Evolutionary conservation across 92 coral and sea anemone genomes (phyloP).

Genomic region (Phymanthus crucifer): DNA sequence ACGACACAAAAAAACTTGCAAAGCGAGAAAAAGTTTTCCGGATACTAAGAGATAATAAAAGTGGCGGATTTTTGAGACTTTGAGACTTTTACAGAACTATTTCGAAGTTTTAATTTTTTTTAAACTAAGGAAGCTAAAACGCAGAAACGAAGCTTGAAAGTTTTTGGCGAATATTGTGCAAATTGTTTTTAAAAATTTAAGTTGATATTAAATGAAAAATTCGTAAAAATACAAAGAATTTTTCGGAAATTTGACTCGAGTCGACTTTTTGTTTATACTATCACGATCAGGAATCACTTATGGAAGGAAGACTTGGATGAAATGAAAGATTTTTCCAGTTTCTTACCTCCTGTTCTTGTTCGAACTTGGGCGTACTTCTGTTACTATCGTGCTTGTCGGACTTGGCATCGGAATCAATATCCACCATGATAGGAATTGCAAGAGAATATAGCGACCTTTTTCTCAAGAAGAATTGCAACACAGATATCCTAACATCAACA

Average conservation of each 20-base stretch:
- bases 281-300: not conserved
- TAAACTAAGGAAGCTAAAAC: not conserved
- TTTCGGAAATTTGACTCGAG: not conserved
- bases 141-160: not conserved
- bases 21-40: no score
- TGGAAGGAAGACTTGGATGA: not conserved
- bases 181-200: not conserved
- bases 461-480: not conserved
- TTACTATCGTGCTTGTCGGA: not conserved
- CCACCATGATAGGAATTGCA: conserved; percentile 1
- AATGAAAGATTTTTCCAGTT: not conserved
- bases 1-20: no score
- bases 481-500: not conserved
- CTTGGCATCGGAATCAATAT: conserved; percentile 5
- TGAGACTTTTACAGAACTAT: not conserved
- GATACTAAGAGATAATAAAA: no score
- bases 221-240: not conserved
- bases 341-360: conserved; percentile 20
- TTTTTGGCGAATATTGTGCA: not conserved
- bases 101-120: not conserved
- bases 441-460: not conserved
- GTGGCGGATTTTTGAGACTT: not conserved
- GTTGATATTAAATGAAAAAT: not conserved
- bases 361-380: not conserved
- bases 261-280: not conserved